Evolutionary conservation across 2,888 invertebrate species (phyloP), one percentile per base, ranked within the genome.

Genomic region (Luperina testacea): DNA sequence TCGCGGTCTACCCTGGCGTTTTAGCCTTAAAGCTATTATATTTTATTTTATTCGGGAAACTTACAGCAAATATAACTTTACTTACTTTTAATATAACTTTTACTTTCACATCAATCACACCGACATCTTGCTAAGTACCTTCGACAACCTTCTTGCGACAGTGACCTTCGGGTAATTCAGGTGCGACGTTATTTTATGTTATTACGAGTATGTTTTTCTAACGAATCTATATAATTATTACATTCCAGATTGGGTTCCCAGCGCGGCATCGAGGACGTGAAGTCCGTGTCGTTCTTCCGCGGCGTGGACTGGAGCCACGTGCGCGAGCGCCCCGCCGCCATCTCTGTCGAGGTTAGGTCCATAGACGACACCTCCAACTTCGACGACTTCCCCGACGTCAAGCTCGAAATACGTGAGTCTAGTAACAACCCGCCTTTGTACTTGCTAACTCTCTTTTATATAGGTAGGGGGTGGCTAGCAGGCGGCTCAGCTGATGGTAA

Each of bases 351-450:
- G 94, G 99, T 99, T 81, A 98, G 99, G 94, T 99, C 99, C 88
- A 99, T 99, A 91, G 99, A 99, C 95, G 99, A 99, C 96, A 99
- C 99, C 67, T 99, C 99, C 88, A 99, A 99, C 97, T 99, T 99
- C 95, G 99, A 99, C 97, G 99, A 99, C 92, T 99, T 99, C 97
- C 99, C 99, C 11, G 99, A 99, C 96, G 99, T 99, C 92, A 99
- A 99, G 94, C 97, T 99, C 89, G 99, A 99, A 97, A 99, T 99
- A 97, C 99, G 99, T 99, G 97, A 98, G 99, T 98, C 70, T 72
- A 78, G 82, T 73, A n/a, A 71, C 82, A 48, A 65, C 42, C 24
- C 38, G 57, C 7, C 38, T 71, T 38, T 57, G 17, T 57, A 38
- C 38, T 57, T 38, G n/a, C 17, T 11, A 11, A 17, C 17, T 57